Evolutionary conservation across 2,113 vertebrate genomes (phyloP), one percentile per base, ranked within the genome.

Genomic region (Holacanthus passer): DNA sequence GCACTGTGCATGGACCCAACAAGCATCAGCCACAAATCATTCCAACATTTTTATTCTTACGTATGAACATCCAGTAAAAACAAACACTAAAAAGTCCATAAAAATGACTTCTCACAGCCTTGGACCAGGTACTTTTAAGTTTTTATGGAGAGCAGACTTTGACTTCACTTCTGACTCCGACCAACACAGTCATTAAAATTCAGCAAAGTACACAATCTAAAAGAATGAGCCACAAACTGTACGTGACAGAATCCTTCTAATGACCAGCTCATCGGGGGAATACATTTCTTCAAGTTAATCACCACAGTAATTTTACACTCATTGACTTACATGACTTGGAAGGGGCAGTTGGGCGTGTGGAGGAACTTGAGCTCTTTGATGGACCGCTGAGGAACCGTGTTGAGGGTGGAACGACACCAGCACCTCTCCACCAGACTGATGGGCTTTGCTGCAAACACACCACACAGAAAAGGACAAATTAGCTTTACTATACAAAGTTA

Each of bases 331-430:
- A 99, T 97, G 87, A 99, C 97, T 96, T 99, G 98, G 91, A 99
- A 97, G 43, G 97, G 96, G 83, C 98, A 99, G 95, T 97, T 98
- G 17, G 97, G 97, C 14, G 97, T 97, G 90, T 97, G 97, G 90
- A 99, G 96, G 92, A 99, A 99, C 95, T 99, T 99, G 89, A 99
- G 96, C 94, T 99, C 97, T 48, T 97, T 97, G 93, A 99, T 96
- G 83, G 96, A 96, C 83, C 96, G 95, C 94, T 97, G 98, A 48
- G 97, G 95, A 60, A 99, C 96, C 2, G 97, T 98, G 95, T 96
- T 98, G 91, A 97, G 96, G 9, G 97, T 97, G 88, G 96, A 96
- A 71, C 98, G 95, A 91, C 98, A 99, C 87, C 97, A 98, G 80
- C 98, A 99, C 83, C 98, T 95, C 95, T 99, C 98, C 58, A 97